Base-by-base conservation (phyloP, 2,888 invertebrate genomes). In the Rhagonycha fulva region DNA sequence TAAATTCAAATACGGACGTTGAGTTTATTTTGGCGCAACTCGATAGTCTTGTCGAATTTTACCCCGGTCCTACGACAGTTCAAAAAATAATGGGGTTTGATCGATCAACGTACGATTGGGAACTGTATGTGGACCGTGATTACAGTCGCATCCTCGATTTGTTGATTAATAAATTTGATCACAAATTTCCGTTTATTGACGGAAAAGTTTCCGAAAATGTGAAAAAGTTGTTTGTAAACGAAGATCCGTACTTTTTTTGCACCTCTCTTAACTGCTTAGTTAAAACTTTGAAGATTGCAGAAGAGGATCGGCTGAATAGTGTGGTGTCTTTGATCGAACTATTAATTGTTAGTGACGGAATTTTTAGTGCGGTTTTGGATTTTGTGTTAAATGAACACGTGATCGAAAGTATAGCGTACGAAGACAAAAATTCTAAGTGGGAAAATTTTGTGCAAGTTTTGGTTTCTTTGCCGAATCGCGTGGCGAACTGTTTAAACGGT, bases 401-500 rank as follows among this genome's bases (percentile, higher is more conserved):
- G 63, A 11, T 74, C 9, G 66, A 74, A 14, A 73, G 76, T 68
- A 81, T 81, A 75, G 69, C 79, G 26, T 74, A 77, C 61, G 77
- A 75, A 68, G 73, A 80, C 12, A 71, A 79, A 5, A 79, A 85
- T 12, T 82, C 85, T 61, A 82, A 80, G 26, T 91, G 91, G 89
- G 89, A 90, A 76, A 88, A 88, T 47, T 91, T 90, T 23, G 88
- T 93, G 0, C 93, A 93, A 83, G 82, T 91, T 68, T 82, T 95
- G 71, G 87, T 92, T 9, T 93, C 94, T 2, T 82, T 96, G 70
- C 95, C 96, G 0, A 92, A 89, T 82, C 88, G 93, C 80, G 88
- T 95, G 62, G 94, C 94, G 9, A 96, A 96, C 84, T 90, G 89
- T 81, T 81, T 92, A 28, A 87, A 91, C 77, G 88, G 87, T 1